Percentiles rank a stretch among this genome's conserved stretches.
Evolutionary conservation across 1,140 invertebrate genomes (phyloP).

Genomic region (Heliothis subflexa): DNA sequence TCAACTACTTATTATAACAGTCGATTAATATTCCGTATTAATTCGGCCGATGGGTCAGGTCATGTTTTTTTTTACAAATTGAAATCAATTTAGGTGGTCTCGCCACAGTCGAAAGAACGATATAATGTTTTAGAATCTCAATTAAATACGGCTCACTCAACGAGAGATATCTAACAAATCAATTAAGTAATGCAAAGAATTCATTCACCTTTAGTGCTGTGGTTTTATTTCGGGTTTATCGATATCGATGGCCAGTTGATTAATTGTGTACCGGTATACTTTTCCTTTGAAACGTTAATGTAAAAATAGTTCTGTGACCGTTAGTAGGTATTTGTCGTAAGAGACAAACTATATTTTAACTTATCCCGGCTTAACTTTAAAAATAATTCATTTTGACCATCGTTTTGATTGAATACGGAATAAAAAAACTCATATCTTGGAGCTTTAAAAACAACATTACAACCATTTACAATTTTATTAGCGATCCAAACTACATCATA

Average conservation of each 20-base stretch:
- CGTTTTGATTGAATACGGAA: too few relatives aligned
- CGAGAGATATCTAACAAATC: conserved; percentile 82
- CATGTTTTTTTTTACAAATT: conserved; percentile 49
- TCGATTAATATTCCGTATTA: conserved; percentile 40
- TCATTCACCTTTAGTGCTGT: conserved; percentile 78
- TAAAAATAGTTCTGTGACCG: neutral
- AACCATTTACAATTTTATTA: conserved; percentile 15
- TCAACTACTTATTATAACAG: conserved; percentile 24
- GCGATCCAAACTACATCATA: neutral
- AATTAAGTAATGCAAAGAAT: conserved; percentile 83
- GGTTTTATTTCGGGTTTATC: conserved; percentile 38
- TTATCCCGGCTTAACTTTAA: too few relatives aligned
- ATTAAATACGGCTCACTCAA: conserved; percentile 79
- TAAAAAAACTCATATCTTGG: neutral
- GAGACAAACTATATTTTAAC: too few relatives aligned
- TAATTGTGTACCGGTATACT: neutral
- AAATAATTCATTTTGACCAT: too few relatives aligned
- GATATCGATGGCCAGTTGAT: conserved; percentile 50
- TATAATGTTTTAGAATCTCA: conserved; percentile 68
- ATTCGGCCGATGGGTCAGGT: conserved; percentile 34
- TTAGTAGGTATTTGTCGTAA: neutral
- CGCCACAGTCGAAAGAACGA: conserved; percentile 52
- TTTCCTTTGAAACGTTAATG: neutral
- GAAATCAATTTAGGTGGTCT: conserved; percentile 60
- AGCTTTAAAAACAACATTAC: neutral